These are phyloP conservation scores for Pseudanteris insignis DNA, from an alignment of 2,888 invertebrate genomes.

Conservation along the genomic window DNA sequence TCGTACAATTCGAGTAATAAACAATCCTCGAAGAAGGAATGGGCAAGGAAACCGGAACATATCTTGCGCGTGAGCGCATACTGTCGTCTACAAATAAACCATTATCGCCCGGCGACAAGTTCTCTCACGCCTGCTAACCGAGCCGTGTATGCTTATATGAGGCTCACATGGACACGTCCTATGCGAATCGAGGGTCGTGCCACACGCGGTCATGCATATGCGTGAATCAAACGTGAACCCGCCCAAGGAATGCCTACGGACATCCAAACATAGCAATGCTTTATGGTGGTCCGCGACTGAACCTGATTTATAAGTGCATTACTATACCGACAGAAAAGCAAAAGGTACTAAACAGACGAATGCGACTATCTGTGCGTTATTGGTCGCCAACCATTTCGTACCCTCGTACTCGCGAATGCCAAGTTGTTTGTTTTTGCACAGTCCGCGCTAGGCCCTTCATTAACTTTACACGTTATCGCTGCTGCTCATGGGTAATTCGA, in stretches of 20 bases:
- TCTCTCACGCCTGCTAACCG: conserved; percentile 61
- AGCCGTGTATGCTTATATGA: conserved; percentile 39
- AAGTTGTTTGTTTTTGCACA: conserved; percentile 9
- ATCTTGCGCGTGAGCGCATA: conserved; percentile 56
- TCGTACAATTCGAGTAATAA: conserved; percentile 66
- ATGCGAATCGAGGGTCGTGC: conserved; percentile 52
- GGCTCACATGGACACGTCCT: conserved; percentile 36
- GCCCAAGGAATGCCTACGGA: conserved; percentile 66
- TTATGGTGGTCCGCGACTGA: conserved; percentile 67
- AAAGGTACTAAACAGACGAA: conserved; percentile 39
- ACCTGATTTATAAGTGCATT: conserved; percentile 67
- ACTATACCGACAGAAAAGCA: conserved; percentile 56
- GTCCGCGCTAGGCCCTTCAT: background rate
- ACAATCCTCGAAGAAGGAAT: conserved; percentile 60
- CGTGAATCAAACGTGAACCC: conserved; percentile 66
- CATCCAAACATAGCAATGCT: conserved; percentile 67
- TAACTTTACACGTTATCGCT: background rate
- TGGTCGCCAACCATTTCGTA: conserved; percentile 47
- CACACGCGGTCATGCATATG: conserved; percentile 60
- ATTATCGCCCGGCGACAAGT: conserved; percentile 66
- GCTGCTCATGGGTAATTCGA: too few species aligned
- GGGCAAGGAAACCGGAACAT: conserved; percentile 63
- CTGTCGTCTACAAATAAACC: conserved; percentile 65
- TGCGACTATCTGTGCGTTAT: conserved; percentile 52
- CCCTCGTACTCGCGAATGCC: conserved; percentile 32